Evolutionary conservation across 2,888 invertebrate species (phyloP).

Genomic region (Himalopsyche japonica): DNA sequence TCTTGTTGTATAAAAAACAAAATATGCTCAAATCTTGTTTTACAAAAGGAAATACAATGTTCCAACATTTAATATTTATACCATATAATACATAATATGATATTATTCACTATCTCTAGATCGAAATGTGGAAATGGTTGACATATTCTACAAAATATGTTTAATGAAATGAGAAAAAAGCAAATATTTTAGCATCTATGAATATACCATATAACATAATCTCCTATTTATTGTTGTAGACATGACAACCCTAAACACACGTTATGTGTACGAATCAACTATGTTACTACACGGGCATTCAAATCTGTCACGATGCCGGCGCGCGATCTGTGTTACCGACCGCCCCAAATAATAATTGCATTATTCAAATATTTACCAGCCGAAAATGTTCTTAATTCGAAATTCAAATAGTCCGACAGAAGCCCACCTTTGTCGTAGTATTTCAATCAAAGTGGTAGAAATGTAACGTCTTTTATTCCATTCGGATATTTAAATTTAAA

Average conservation of each 20-base stretch:
- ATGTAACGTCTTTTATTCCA: not conserved
- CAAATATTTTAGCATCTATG: too few relatives aligned
- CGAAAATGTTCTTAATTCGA: not conserved
- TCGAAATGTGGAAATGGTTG: too few relatives aligned
- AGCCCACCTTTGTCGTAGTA: not conserved
- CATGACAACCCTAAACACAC: not conserved
- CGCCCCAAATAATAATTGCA: not conserved
- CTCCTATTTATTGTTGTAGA: too few relatives aligned
- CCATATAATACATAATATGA: too few relatives aligned
- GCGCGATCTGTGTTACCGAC: slow-evolving; percentile 3
- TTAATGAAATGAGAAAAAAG: too few relatives aligned
- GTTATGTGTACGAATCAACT: not conserved
- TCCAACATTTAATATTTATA: too few relatives aligned
- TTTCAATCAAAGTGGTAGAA: not conserved
- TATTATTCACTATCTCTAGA: too few relatives aligned
- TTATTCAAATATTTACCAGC: not conserved
- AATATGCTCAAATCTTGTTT: too few relatives aligned
- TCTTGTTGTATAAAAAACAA: too few relatives aligned
- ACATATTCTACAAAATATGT: too few relatives aligned
- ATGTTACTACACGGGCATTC: not conserved
- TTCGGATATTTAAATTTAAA: not conserved
- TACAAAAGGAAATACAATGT: too few relatives aligned
- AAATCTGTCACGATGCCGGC: slow-evolving; percentile 1
- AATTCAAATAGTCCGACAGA: not conserved
- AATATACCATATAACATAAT: too few relatives aligned